Percentiles rank a stretch among this genome's conserved stretches.
Evolutionary conservation across 92 coral and sea anemone genomes (phyloP).

Genomic region (Paragorgia papillata): DNA sequence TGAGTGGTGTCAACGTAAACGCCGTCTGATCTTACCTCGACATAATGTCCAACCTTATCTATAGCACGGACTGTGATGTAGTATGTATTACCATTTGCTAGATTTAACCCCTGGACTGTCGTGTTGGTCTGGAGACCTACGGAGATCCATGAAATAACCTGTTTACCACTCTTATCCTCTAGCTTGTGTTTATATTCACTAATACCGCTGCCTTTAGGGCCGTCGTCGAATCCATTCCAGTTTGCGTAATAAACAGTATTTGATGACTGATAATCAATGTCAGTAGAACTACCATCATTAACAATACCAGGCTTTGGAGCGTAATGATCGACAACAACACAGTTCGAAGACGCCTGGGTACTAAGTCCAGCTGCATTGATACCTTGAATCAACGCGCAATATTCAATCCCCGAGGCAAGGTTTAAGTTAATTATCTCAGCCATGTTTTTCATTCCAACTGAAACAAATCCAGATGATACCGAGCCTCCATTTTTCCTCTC

Average conservation of each 20-base stretch:
- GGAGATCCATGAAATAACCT: conserved; percentile 75
- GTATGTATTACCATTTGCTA: conserved; percentile 69
- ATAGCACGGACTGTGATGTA: conserved; percentile 69
- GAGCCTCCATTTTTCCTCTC: conserved; percentile 70
- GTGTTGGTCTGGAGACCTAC: conserved; percentile 68
- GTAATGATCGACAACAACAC: conserved; percentile 89
- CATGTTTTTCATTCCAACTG: conserved; percentile 27
- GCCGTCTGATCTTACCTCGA: conserved; percentile 71
- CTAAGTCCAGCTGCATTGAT: conserved; percentile 81
- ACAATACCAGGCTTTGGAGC: conserved; percentile 80
- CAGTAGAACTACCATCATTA: conserved; percentile 76
- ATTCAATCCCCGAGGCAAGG: conserved; percentile 75
- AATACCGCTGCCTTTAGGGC: conserved; percentile 86
- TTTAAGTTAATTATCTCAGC: conserved; percentile 65
- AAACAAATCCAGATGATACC: conserved; percentile 22
- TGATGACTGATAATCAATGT: conserved; percentile 83
- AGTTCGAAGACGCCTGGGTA: conserved; percentile 74
- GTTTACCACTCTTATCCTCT: conserved; percentile 54
- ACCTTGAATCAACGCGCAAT: conserved; percentile 90
- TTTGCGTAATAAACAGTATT: conserved; percentile 69
- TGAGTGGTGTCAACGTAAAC: conserved; percentile 74
- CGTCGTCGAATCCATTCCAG: conserved; percentile 92
- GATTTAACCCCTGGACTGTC: conserved; percentile 61
- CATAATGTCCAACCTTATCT: conserved; percentile 70
- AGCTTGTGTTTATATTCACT: conserved; percentile 75